A percentile compares a stretch with the other conserved stretches of the same genome.
Conservation (phyloP, 2,797 vertebrate species). For the Rhinogobio ventralis region DNA sequence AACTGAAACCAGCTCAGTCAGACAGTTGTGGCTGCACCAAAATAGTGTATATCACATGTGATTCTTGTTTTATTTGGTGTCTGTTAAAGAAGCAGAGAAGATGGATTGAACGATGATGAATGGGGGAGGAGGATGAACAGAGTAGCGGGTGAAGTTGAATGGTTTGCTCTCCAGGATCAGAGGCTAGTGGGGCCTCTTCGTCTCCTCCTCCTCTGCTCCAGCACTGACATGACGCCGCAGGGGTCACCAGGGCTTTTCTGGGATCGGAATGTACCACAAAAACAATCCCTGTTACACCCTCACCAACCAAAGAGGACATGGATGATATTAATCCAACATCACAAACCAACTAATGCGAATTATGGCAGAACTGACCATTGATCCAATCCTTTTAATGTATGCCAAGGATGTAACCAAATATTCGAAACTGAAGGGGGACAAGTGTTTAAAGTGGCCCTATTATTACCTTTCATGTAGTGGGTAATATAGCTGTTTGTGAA, state of each 20-base stretch:
- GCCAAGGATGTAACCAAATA: constrained; percentile 10
- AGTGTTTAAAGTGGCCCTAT: background rate
- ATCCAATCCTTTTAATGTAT: constrained; percentile 14
- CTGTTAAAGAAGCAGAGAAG: background rate
- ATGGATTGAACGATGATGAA: background rate
- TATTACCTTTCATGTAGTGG: background rate
- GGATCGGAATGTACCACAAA: constrained; percentile 65
- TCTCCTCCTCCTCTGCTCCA: constrained; percentile 49
- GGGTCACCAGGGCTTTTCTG: constrained; percentile 73
- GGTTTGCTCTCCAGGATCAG: constrained; percentile 33
- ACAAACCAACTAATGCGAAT: constrained; percentile 42
- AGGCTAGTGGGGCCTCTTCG: constrained; percentile 45
- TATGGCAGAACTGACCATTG: constrained; percentile 12
- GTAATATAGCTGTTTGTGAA: background rate
- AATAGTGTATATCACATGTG: constrained; percentile 4
- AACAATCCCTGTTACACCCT: constrained; percentile 67
- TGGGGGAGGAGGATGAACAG: constrained; percentile 24
- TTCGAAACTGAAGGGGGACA: background rate
- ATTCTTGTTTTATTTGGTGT: constrained; percentile 16
- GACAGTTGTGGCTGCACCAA: background rate
- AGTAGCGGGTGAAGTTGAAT: constrained; percentile 14
- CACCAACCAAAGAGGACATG: constrained; percentile 60
- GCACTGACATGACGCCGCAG: constrained; percentile 69
- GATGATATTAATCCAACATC: constrained; percentile 62
- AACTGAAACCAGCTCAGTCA: constrained; percentile 40